Conservation (phyloP, 1,140 invertebrate species). For the Sycophaga agraensis region DNA sequence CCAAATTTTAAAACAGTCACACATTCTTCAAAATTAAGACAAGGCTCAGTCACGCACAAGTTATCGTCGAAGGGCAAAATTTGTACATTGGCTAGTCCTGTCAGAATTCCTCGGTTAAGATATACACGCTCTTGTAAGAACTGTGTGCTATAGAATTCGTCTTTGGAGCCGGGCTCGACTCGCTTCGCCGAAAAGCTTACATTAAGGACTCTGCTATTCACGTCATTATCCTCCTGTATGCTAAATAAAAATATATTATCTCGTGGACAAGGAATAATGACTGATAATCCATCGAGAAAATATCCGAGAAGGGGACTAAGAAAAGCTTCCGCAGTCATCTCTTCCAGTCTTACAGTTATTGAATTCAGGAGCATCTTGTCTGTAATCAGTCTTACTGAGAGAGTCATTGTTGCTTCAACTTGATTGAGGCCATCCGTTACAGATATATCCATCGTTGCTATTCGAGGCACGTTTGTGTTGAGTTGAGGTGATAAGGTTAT, state of each 20-base stretch:
- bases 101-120: slow-evolving; percentile 82
- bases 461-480: slow-evolving; percentile 93
- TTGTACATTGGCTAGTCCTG: slow-evolving; percentile 84
- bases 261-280: slow-evolving; percentile 87
- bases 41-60: slow-evolving; percentile 93
- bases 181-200: slow-evolving; percentile 90
- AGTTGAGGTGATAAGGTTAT: slow-evolving; percentile 87
- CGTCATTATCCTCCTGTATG: slow-evolving; percentile 89
- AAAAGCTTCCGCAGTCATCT: slow-evolving; percentile 92
- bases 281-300: slow-evolving; percentile 89
- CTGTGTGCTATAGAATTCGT: slow-evolving; percentile 82
- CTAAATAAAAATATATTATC: slow-evolving; percentile 94
- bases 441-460: slow-evolving; percentile 91
- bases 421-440: slow-evolving; percentile 92
- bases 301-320: slow-evolving; percentile 86
- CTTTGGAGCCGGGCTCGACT: slow-evolving; percentile 72
- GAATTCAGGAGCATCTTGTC: slow-evolving; percentile 95
- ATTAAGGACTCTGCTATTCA: slow-evolving; percentile 84
- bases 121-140: slow-evolving; percentile 93
- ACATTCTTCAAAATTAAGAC: slow-evolving; percentile 94
- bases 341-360: slow-evolving; percentile 88
- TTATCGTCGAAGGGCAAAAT: slow-evolving; percentile 97
- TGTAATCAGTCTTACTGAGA: slow-evolving; percentile 87
- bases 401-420: slow-evolving; percentile 84
- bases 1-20: slow-evolving; percentile 90